A percentile compares a stretch with the other conserved stretches of the same genome.
phyloP scores from a whole-genome alignment of 2,113 vertebrate genomes.

The Progne subis region DNA sequence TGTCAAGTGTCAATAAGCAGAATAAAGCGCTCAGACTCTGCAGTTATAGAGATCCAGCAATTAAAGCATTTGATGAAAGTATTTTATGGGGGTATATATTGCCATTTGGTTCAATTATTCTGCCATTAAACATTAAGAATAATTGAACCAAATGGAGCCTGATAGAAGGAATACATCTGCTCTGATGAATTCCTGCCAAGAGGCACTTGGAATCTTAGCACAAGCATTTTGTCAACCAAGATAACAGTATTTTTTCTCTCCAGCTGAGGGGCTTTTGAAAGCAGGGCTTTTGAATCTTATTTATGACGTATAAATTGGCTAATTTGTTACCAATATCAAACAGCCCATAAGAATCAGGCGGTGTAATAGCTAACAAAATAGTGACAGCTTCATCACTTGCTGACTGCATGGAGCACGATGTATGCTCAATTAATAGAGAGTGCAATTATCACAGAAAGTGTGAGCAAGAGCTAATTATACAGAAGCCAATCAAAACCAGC shows the following conservation, averaged over 20 bases:
- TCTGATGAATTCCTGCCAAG: conserved; percentile 61
- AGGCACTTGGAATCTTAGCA: conserved; percentile 31
- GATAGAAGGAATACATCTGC: conserved; percentile 61
- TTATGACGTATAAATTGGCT: conserved; percentile 35
- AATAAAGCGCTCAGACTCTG: conserved; percentile 25
- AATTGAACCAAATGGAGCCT: conserved; percentile 63
- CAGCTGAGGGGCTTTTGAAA: conserved; percentile 23
- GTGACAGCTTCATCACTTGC: conserved; percentile 50
- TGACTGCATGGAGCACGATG: conserved; percentile 29
- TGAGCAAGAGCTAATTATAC: conserved; percentile 38
- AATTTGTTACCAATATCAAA: conserved; percentile 50
- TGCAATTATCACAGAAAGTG: conserved; percentile 51
- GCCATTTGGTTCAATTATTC: conserved; percentile 65
- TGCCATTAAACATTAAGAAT: conserved; percentile 67
- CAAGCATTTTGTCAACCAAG: conserved; percentile 44
- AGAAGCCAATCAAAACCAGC: conserved; percentile 49
- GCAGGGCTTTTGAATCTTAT: conserved; percentile 40
- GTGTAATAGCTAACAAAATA: conserved; percentile 34
- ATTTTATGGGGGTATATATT: conserved; percentile 64
- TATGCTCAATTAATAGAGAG: conserved; percentile 37
- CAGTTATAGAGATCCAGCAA: conserved; percentile 8
- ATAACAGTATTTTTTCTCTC: conserved; percentile 36
- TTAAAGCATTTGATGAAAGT: conserved; percentile 61
- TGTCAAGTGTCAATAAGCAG: conserved; percentile 59
- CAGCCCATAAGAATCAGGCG: conserved; percentile 32